Evolutionary conservation across 2,113 vertebrate genomes (phyloP), one percentile per base, ranked within the genome.

Genomic region (Crotalus helleri): DNA sequence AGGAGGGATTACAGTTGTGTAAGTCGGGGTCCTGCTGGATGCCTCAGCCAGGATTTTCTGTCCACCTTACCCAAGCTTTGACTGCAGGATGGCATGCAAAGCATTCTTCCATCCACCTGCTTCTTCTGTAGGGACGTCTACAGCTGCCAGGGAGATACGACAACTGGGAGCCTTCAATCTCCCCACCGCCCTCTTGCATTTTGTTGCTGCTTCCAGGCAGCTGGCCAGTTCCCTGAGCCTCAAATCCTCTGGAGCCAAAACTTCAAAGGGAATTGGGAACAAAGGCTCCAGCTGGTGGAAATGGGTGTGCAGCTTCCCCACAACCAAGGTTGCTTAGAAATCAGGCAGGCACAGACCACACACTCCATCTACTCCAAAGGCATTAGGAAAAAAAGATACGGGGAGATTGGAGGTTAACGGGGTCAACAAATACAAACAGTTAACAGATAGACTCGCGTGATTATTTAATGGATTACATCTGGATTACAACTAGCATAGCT

Each of bases 241-340:
- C 81, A 93, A 93, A 90, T 93, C 92, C 81, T 89, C 92, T 69
- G 89, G 89, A 90, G 92, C 81, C 92, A 93, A 89, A 90, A 85
- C 92, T 90, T 93, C 92, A 93, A 93, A 93, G 49, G 46, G 46
- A 54, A 58, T 21, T 58, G 61, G 54, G 49, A 85, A 93, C 88
- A 93, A 86, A 93, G 92, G 59, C 44, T 69, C 58, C 85, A 87
- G 29, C 89, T 87, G 89, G 85, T 59, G n/a, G 81, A 85, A 59
- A 5, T 87, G 89, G 89, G 57, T 53, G 92, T 24, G 74, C 13
- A 8, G 54, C 54, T 59, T 26, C 53, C 49, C 51, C 33, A 87
- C 26, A 46, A 55, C 24, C 12, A 55, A 69, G n/a, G 39, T 4
- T 29, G 39, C 17, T 15, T 33, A 21, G 88, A 54, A 61, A 87